Conservation (phyloP, 2,888 invertebrate genomes). For the Pseudanteris insignis region DNA sequence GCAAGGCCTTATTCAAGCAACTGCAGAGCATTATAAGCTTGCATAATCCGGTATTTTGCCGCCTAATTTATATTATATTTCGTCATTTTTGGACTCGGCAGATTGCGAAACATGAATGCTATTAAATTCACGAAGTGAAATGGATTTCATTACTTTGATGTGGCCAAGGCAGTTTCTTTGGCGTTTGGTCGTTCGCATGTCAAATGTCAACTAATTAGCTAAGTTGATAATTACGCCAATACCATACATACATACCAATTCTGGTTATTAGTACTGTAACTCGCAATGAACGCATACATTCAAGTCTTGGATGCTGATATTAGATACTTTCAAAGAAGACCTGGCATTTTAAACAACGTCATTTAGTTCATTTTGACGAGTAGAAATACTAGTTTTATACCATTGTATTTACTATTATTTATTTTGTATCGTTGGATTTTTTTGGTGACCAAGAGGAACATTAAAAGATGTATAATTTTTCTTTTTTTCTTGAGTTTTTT, state of each 20-base stretch:
- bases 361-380: too few species aligned
- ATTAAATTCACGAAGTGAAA: constrained; percentile 28
- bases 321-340: constrained; percentile 20
- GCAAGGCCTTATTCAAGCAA: background rate
- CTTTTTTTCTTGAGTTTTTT: too few species aligned
- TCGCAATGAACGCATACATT: constrained; percentile 29
- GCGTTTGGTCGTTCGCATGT: constrained; percentile 32
- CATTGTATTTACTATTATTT: too few species aligned
- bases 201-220: constrained; percentile 42
- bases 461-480: too few species aligned
- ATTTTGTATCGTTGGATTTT: too few species aligned
- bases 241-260: constrained; percentile 32
- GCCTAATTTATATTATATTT: constrained; percentile 29
- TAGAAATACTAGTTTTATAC: too few species aligned
- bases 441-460: too few species aligned
- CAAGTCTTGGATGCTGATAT: constrained; percentile 23
- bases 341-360: too few species aligned
- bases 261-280: constrained; percentile 18
- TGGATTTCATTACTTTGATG: constrained; percentile 28
- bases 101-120: constrained; percentile 25
- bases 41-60: constrained; percentile 24
- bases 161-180: constrained; percentile 29
- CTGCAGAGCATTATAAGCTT: constrained; percentile 1
- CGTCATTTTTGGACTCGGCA: constrained; percentile 20
- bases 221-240: constrained; percentile 38